These are phyloP conservation scores for Cotesia typhae DNA, from an alignment of 1,140 invertebrate species.

Conservation along the genomic window DNA sequence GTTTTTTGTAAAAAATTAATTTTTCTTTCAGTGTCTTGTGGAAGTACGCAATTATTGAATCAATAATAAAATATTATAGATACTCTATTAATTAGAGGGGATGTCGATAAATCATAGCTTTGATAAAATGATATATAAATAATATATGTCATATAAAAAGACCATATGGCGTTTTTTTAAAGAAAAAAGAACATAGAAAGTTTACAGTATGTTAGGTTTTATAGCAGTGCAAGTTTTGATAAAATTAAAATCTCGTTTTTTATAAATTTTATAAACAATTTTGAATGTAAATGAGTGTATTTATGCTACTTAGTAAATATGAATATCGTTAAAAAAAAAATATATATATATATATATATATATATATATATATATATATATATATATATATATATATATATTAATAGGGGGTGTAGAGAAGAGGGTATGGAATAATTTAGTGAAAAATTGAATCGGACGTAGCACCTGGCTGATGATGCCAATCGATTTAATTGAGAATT, in stretches of 20 bases:
- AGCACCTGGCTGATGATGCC: slow-evolving; percentile 8
- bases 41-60: not conserved
- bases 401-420: too few species aligned
- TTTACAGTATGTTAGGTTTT: slow-evolving; percentile 44
- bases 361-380: too few species aligned
- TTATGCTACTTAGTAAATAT: too few species aligned
- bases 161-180: slow-evolving; percentile 53
- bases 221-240: slow-evolving; percentile 14
- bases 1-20: not conserved
- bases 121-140: slow-evolving; percentile 12
- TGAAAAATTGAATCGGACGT: not conserved
- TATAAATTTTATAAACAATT: too few species aligned
- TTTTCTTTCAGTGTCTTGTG: not conserved
- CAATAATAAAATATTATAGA: slow-evolving; percentile 52
- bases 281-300: too few species aligned
- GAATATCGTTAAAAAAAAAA: too few species aligned
- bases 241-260: not conserved
- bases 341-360: too few species aligned
- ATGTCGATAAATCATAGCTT: slow-evolving; percentile 47
- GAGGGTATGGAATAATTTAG: not conserved
- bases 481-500: slow-evolving; percentile 38
- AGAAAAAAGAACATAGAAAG: slow-evolving; percentile 33
- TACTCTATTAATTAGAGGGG: slow-evolving; percentile 36
- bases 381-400: too few species aligned
- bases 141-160: slow-evolving; percentile 7